These are phyloP conservation scores for Conus betulinus DNA, from an alignment of 1,140 invertebrate genomes.

Conservation along the genomic window DNA sequence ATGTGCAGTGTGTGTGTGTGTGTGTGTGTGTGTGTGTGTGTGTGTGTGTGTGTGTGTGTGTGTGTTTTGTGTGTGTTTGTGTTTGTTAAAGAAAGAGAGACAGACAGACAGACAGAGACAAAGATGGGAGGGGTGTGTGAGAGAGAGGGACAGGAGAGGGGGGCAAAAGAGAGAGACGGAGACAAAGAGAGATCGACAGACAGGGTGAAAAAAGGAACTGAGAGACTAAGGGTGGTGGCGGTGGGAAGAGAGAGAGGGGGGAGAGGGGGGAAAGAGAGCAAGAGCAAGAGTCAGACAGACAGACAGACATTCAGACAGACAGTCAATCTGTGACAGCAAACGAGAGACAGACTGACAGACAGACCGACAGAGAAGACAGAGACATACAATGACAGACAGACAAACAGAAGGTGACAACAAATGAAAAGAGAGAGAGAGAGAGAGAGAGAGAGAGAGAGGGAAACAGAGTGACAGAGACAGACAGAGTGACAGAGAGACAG, in stretches of 20 bases:
- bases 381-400: too few relatives aligned
- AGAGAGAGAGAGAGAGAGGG: constrained; percentile 4
- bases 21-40: not conserved
- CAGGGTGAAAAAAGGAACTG: not conserved
- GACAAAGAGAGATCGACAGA: not conserved
- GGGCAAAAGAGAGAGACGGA: not conserved
- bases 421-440: not conserved
- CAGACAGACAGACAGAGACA: not conserved
- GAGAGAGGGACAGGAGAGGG: not conserved
- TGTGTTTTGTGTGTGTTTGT: constrained; percentile 3
- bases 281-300: not conserved
- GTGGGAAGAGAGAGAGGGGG: not conserved
- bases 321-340: too few relatives aligned
- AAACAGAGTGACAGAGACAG: not conserved
- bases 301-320: too few relatives aligned
- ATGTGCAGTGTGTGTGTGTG: not conserved
- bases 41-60: constrained; percentile 1
- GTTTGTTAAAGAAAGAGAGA: not conserved
- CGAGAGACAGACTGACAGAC: not conserved
- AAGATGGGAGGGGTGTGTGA: too few relatives aligned
- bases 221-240: too few relatives aligned
- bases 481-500: not conserved
- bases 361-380: not conserved
- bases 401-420: not conserved
- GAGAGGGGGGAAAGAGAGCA: not conserved